These are phyloP conservation scores for Alligator mississippiensis DNA, from an alignment of 2,113 vertebrate genomes.

Conservation along the genomic window DNA sequence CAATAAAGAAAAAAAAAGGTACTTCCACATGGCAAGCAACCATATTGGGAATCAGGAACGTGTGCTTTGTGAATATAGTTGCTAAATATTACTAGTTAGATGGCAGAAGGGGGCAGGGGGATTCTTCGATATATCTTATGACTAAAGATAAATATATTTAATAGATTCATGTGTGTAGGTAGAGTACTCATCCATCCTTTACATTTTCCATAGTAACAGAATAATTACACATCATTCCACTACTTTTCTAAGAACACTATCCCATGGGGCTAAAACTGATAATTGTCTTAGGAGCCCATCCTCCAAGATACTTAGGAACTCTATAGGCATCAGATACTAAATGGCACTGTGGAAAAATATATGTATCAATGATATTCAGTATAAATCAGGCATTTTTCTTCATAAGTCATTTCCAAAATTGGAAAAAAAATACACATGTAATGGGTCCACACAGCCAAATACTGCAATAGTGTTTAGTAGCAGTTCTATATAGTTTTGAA, in stretches of 20 bases:
- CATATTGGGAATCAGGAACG: not conserved
- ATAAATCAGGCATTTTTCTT: not conserved
- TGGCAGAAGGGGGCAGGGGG: not conserved
- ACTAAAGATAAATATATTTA: accelerated
- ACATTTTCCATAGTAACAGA: not conserved
- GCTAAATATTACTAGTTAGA: not conserved
- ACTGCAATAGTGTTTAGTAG: not conserved
- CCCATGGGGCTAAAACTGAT: not conserved
- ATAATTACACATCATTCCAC: not conserved
- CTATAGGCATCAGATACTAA: not conserved
- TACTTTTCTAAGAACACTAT: not conserved
- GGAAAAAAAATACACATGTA: not conserved
- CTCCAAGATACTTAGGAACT: not conserved
- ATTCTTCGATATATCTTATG: no score
- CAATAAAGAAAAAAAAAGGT: not conserved
- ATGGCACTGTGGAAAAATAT: no score
- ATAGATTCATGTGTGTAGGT: not conserved
- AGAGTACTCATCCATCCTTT: not conserved
- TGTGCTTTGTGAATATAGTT: not conserved
- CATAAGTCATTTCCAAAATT: not conserved
- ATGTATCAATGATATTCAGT: no score
- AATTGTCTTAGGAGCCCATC: not conserved
- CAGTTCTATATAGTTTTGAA: not conserved
- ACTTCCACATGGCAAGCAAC: not conserved
- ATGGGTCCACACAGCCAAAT: not conserved